phyloP scores from a whole-genome alignment of 1,140 invertebrate genomes.

The Cardiocondyla obscurior region DNA sequence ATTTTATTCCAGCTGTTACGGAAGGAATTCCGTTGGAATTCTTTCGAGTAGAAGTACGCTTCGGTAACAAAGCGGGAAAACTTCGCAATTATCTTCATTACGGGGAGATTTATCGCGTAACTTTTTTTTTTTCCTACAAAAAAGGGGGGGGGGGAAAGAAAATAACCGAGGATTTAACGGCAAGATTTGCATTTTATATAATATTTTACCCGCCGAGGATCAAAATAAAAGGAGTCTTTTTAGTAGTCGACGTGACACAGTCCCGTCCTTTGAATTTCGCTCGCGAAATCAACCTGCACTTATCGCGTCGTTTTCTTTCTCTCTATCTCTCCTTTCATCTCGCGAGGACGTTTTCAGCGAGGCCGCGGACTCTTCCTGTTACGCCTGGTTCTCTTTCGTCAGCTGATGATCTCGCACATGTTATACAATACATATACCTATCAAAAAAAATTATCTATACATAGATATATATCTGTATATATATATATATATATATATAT shows the following conservation, averaged over 20 bases:
- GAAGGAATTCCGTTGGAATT: not conserved
- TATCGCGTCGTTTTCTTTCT: constrained; percentile 34
- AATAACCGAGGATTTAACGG: not conserved
- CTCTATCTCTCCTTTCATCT: not conserved
- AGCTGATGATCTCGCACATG: constrained; percentile 62
- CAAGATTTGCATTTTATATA: not conserved
- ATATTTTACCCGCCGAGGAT: not conserved
- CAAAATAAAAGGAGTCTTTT: not conserved
- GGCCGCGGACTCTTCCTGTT: constrained; percentile 57
- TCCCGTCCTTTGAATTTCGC: not conserved
- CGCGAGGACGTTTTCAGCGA: not conserved
- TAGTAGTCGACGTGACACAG: not conserved
- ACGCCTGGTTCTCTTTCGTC: constrained; percentile 60
- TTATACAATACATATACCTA: too few relatives aligned
- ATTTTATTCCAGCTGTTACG: not conserved
- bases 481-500: too few relatives aligned
- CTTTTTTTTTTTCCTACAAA: too few relatives aligned
- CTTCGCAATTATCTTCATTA: not conserved
- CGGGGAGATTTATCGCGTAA: too few relatives aligned
- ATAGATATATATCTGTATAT: not conserved
- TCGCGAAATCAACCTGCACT: not conserved
- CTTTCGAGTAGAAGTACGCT: not conserved
- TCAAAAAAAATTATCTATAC: too few relatives aligned
- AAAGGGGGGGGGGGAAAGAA: too few relatives aligned
- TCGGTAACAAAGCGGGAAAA: not conserved